Evolutionary conservation across 2,113 vertebrate species (phyloP), one percentile per base, ranked within the genome.

Genomic region (Marmota monax): DNA sequence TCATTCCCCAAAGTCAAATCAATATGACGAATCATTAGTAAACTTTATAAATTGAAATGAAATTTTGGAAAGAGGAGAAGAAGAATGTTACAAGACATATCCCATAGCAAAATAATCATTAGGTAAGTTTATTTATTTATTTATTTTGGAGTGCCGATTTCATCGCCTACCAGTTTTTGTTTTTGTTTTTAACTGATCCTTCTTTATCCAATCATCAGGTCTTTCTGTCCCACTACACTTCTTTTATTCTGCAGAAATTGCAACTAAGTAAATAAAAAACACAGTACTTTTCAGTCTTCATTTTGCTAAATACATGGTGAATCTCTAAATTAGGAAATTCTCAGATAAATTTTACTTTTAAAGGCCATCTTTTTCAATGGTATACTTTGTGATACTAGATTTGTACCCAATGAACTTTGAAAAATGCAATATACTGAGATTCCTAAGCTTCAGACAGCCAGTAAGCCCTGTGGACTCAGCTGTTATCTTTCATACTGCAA

Each of bases 271-370:
- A 69, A 39, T 77, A 32, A 48, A 48, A 29, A 51, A 9, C 16
- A 34, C 13, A 69, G 16, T 77, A 48, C 16, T 51, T 79, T 34
- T 84, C 56, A 25, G 17, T 92, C 58, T 84, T 77, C 58, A 32
- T 39, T 63, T 42, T 73, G 20, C 16, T 96, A 45, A 78, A 88
- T 48, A 34, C n/a, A 65, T 16, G 18, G 13, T 61, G 18, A 48
- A 48, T 72, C 32, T 78, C 22, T 94, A 70, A 94, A 18, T 74
- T 2, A 92, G 29, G 13, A 96, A 86, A 90, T 83, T 53, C 53
- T 92, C 29, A 79, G 92, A 61, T 37, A 80, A 73, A 61, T 32
- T 70, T 91, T 45, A 77, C 4, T 39, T 84, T 34, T 0, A 7
- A 76, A 65, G 39, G 11, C 48, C 70, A 16, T 13, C 48, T 67